Evolutionary conservation across 1,140 invertebrate genomes (phyloP).

Genomic region (Metaphire vulgaris): DNA sequence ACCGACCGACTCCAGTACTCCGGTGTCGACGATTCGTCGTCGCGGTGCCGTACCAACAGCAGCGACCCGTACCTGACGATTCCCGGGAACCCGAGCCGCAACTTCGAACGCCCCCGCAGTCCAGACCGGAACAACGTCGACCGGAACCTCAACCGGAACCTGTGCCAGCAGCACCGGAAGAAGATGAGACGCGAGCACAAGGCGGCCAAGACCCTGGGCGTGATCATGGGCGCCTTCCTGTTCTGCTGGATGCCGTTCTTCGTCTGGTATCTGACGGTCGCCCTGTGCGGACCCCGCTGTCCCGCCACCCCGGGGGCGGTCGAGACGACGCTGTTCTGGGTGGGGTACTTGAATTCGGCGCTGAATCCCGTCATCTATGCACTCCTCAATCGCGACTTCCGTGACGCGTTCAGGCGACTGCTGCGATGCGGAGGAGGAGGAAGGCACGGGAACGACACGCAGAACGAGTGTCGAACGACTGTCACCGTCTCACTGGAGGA

Average conservation of each 20-base stretch:
- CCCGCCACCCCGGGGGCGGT: conserved; percentile 73
- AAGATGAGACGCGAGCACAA: conserved; percentile 78
- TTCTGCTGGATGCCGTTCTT: conserved; percentile 96
- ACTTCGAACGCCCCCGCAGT: too few relatives aligned
- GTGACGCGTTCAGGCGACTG: conserved; percentile 71
- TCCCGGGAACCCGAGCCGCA: too few relatives aligned
- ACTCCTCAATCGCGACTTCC: conserved; percentile 97
- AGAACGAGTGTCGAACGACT: too few relatives aligned
- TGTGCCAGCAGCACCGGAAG: conserved; percentile 13
- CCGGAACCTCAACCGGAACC: too few relatives aligned
- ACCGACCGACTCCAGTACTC: too few relatives aligned
- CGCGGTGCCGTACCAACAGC: too few relatives aligned
- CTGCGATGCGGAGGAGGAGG: too few relatives aligned
- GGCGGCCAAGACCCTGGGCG: conserved; percentile 87
- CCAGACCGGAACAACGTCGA: too few relatives aligned
- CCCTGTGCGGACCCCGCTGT: conserved; percentile 70
- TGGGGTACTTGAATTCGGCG: conserved; percentile 96
- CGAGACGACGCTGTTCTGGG: conserved; percentile 90
- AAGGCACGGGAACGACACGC: too few relatives aligned
- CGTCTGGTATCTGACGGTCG: conserved; percentile 67
- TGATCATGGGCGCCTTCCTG: conserved; percentile 91
- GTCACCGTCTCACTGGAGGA: too few relatives aligned
- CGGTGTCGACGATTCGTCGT: too few relatives aligned
- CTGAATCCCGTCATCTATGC: conserved; percentile 96
- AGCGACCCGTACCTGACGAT: too few relatives aligned